phyloP scores from a whole-genome alignment of 1,140 invertebrate species.

The Hylaeus anthracinus region DNA sequence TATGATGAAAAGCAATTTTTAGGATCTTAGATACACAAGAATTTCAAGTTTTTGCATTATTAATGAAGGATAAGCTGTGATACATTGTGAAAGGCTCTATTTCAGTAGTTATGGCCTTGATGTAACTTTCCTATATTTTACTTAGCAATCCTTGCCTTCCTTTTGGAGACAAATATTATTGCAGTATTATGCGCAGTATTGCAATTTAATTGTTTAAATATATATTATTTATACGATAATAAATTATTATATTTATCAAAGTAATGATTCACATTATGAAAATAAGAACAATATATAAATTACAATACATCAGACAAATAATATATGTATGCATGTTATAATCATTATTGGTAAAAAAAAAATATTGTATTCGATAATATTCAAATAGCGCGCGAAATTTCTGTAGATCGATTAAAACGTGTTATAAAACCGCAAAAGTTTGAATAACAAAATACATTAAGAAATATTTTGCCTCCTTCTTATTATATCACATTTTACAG shows the following conservation, averaged over 20 bases:
- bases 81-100: constrained; percentile 27
- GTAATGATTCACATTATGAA: background rate
- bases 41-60: background rate
- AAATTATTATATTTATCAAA: background rate
- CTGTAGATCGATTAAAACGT: background rate
- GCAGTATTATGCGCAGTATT: too few relatives aligned
- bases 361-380: background rate
- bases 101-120: constrained; percentile 25
- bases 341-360: too few relatives aligned
- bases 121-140: constrained; percentile 4
- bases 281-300: background rate
- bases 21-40: background rate
- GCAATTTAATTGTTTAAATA: background rate
- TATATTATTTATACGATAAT: background rate
- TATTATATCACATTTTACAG: background rate
- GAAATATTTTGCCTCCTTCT: background rate
- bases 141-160: background rate
- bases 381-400: background rate
- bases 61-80: background rate
- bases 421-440: background rate
- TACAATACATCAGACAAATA: background rate
- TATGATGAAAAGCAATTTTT: background rate
- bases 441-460: background rate
- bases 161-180: background rate
- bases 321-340: background rate